A percentile compares a stretch with the other conserved stretches of the same genome.
phyloP scores from a whole-genome alignment of 2,888 invertebrate genomes.

The Nephrocerus scutellatus region DNA sequence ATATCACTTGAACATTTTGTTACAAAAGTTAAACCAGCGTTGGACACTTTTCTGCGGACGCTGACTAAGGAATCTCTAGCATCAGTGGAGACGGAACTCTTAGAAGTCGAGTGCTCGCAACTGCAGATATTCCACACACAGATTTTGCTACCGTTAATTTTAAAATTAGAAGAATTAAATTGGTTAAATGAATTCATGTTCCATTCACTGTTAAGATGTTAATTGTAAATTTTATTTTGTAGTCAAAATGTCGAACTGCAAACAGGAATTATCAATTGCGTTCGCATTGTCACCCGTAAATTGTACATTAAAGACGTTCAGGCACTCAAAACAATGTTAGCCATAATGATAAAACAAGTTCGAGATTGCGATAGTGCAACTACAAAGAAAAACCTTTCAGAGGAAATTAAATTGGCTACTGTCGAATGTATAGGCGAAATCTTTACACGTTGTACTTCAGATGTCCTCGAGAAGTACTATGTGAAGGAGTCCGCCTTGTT shows the following conservation, averaged over 20 bases:
- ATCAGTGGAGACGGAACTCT: slow-evolving; percentile 31
- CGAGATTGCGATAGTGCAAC: slow-evolving; percentile 30
- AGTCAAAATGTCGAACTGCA: slow-evolving; percentile 40
- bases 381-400: slow-evolving; percentile 34
- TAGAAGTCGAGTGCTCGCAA: slow-evolving; percentile 32
- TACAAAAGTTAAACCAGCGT: slow-evolving; percentile 35
- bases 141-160: slow-evolving; percentile 38
- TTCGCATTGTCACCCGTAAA: slow-evolving; percentile 34
- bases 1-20: slow-evolving; percentile 36
- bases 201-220: no score
- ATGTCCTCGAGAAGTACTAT: slow-evolving; percentile 53
- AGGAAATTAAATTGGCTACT: slow-evolving; percentile 42
- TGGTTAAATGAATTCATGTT: no score
- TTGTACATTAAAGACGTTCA: slow-evolving; percentile 35
- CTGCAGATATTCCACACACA: slow-evolving; percentile 40
- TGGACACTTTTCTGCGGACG: slow-evolving; percentile 36
- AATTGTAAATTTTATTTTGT: slow-evolving; percentile 11
- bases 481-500: slow-evolving; percentile 53
- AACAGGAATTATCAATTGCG: slow-evolving; percentile 34
- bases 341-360: slow-evolving; percentile 38
- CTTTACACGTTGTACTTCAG: slow-evolving; percentile 36
- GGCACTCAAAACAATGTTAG: slow-evolving; percentile 37
- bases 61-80: slow-evolving; percentile 31
- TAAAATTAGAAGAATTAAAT: slow-evolving; percentile 38
- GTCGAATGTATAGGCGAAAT: slow-evolving; percentile 36